Evolutionary conservation across 1,140 invertebrate genomes (phyloP), one percentile per base, ranked within the genome.

Genomic region (Zaprionus davidi): DNA sequence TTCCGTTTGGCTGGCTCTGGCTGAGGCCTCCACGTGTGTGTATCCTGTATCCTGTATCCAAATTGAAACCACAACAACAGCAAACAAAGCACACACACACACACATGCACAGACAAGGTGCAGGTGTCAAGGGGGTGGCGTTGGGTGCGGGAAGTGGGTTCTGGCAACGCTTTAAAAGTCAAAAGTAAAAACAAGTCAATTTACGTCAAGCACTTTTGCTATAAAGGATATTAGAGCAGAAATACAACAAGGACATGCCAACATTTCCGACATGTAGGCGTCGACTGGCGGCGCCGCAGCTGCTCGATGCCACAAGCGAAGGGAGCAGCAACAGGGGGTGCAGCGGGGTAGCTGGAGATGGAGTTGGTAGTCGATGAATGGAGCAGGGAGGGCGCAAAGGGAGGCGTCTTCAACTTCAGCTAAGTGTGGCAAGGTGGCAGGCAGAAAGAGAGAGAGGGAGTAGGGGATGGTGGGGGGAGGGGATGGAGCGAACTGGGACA

Each of bases 101-200:
- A 44, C n/a, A n/a, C n/a, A n/a, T n/a, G n/a, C 12, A 38, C 36
- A 38, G 41, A 44, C 41, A 46, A 6, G 5, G 22, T 15, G 26
- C 6, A 22, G 28, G 34, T 3, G 28, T 13, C 3, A n/a, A 4
- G 46, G 12, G 5, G 24, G 36, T 20, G 22, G 20, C 44, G 20
- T 11, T 41, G 1, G 34, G 51, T 7, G 3, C 3, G 31, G 34
- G 51, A n/a, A 17, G 56, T 9, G 24, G 24, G 36, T 24, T 22
- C n/a, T 44, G 57, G 58, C 56, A 75, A 65, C 68, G 85, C 76
- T 83, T 90, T 90, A 90, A 90, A 90, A 90, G 85, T 90, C 85
- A 90, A 90, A 90, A 90, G 85, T 90, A 90, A 90, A 90, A 90
- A 90, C 85, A 90, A 90, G 85, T 90, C 85, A 90, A 90, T 90